Conservation (phyloP, 2,888 invertebrate species). For the Pachymerium ferrugineum region DNA sequence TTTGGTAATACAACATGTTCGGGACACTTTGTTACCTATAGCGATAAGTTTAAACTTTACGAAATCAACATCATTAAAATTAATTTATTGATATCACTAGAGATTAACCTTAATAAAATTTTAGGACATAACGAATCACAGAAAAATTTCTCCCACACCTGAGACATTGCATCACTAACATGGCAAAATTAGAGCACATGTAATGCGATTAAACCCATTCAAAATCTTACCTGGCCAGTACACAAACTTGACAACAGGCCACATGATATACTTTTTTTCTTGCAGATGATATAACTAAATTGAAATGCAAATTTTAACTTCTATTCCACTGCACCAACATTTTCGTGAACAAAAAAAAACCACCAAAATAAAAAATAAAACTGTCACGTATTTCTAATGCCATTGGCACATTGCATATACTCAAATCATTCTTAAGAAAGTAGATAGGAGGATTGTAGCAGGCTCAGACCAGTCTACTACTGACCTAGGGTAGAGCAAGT, state of each 20-base stretch:
- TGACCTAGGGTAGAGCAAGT: conserved; percentile 7
- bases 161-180: neutral
- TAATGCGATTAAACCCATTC: neutral
- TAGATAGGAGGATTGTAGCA: conserved; percentile 10
- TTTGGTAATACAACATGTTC: no score
- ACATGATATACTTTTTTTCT: neutral
- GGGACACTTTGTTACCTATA: no score
- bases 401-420: conserved; percentile 8
- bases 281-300: no score
- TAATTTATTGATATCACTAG: no score
- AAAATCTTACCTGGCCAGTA: conserved; percentile 29
- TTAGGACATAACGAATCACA: no score
- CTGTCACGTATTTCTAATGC: neutral
- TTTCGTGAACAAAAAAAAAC: neutral
- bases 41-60: no score
- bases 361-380: neutral
- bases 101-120: no score
- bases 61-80: no score
- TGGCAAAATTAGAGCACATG: neutral
- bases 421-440: conserved; percentile 22
- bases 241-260: conserved; percentile 28
- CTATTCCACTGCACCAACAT: no score
- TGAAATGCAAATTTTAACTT: no score
- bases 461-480: neutral
- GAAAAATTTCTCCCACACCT: neutral